These are phyloP conservation scores for Eumeta japonica DNA, from an alignment of 1,140 invertebrate genomes.

Conservation along the genomic window DNA sequence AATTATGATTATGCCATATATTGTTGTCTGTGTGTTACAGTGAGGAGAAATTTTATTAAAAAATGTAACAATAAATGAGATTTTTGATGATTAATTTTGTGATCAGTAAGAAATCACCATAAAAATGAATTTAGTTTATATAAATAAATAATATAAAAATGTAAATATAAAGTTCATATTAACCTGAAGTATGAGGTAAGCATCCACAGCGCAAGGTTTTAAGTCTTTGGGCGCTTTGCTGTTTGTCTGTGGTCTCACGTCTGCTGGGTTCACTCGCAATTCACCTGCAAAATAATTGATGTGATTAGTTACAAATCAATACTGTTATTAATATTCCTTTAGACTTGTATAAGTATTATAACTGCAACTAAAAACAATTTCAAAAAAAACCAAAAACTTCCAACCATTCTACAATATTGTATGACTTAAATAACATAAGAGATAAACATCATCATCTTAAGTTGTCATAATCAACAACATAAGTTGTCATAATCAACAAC, in stretches of 20 bases:
- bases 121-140: too few species aligned
- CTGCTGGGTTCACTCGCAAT: slow-evolving; percentile 69
- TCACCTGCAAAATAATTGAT: slow-evolving; percentile 25
- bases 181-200: slow-evolving; percentile 93
- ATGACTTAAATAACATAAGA: too few species aligned
- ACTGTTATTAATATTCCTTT: neutral
- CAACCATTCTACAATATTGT: too few species aligned
- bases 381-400: too few species aligned
- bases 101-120: slow-evolving; percentile 8
- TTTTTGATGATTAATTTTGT: neutral
- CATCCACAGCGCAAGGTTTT: slow-evolving; percentile 88
- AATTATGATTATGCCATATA: too few species aligned
- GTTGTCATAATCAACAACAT: too few species aligned
- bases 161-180: slow-evolving; percentile 11
- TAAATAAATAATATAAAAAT: too few species aligned
- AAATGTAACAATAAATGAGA: too few species aligned
- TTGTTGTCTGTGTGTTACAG: too few species aligned
- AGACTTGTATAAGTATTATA: neutral
- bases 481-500: too few species aligned
- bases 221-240: slow-evolving; percentile 77
- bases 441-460: too few species aligned
- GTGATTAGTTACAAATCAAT: neutral
- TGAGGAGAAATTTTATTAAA: too few species aligned
- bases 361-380: neutral
- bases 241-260: slow-evolving; percentile 73